Conservation (phyloP, 2,113 vertebrate genomes). For the Hippocampus mohnikei region DNA sequence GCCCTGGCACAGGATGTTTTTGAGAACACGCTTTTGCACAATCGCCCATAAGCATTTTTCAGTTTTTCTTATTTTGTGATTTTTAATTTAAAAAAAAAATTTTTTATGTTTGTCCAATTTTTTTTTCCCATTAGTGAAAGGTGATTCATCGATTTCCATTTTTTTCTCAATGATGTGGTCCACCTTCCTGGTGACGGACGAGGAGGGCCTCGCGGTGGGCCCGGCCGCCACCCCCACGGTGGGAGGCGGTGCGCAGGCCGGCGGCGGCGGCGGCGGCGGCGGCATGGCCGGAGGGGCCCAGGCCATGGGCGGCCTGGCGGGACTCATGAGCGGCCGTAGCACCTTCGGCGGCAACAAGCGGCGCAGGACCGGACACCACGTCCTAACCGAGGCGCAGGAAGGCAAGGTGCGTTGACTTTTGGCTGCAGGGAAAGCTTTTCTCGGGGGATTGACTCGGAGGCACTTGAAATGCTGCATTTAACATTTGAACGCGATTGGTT, state of each 20-base stretch:
- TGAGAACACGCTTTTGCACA: background rate
- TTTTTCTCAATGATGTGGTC: conserved; percentile 82
- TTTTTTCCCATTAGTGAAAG: background rate
- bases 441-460: too few relatives aligned
- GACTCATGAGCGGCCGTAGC: conserved; percentile 49
- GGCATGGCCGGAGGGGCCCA: conserved; percentile 7
- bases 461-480: too few relatives aligned
- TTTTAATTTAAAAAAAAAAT: too few relatives aligned
- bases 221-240: conserved; percentile 17
- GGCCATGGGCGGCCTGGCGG: conserved; percentile 32
- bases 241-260: background rate
- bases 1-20: background rate
- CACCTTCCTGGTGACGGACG: conserved; percentile 79
- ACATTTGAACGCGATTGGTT: too few relatives aligned
- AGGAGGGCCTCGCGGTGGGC: conserved; percentile 55
- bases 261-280: background rate
- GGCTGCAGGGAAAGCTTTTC: too few relatives aligned
- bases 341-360: conserved; percentile 61
- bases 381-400: conserved; percentile 74
- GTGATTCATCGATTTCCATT: background rate
- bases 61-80: background rate
- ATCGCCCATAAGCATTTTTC: background rate
- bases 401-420: conserved; percentile 63
- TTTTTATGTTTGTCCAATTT: background rate
- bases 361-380: conserved; percentile 29